Base-by-base conservation (phyloP, 1,140 invertebrate species). In the Drosophila watanabei region DNA sequence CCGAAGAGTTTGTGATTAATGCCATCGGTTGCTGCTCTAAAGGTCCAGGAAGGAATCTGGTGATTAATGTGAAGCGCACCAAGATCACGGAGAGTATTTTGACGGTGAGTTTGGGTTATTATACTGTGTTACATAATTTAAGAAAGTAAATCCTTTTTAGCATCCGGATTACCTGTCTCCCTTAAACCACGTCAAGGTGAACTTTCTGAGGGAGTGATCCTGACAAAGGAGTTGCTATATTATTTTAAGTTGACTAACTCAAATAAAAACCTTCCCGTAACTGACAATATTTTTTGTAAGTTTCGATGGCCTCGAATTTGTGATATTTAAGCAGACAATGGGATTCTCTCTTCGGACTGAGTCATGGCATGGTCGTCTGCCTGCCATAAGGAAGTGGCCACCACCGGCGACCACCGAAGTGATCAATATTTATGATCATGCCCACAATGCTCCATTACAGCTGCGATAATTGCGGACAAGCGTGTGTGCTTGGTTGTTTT, bases 401-500 rank as follows among this genome's bases (percentile, higher is more conserved):
- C 61, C 39, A 33, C 54, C 33, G 11, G 52, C 33, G 18, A 33
- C 54, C 32, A 35, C 30, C 32, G 30, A 35, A 41, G 41, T 61
- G 73, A 46, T 77, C 66, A 56, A 59, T 79, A 79, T 88, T 83
- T 85, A 85, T 85, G 82, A 86, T 58, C 61, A 60, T 68, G 52
- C 65, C 72, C 75, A 82, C 84, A 82, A 78, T 88, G 72, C 81
- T 75, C 77, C 73, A 84, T 89, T 87, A 83, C 49, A 54, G 52
- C 65, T 56, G 61, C 61, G 60, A 54, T 87, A 75, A 87, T 86
- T 86, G 82, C 51, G 39, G 46, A 73, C 70, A 73, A 71, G 73
- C 73, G 66, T 58, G 54, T 69, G 54, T 28, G 54, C 52, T 33
- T 63, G 76, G 70, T 57, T 65, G 58, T 65, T 56, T 76, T 51